phyloP scores from a whole-genome alignment of 2,888 invertebrate genomes.

The Chaitophorus viminalis region DNA sequence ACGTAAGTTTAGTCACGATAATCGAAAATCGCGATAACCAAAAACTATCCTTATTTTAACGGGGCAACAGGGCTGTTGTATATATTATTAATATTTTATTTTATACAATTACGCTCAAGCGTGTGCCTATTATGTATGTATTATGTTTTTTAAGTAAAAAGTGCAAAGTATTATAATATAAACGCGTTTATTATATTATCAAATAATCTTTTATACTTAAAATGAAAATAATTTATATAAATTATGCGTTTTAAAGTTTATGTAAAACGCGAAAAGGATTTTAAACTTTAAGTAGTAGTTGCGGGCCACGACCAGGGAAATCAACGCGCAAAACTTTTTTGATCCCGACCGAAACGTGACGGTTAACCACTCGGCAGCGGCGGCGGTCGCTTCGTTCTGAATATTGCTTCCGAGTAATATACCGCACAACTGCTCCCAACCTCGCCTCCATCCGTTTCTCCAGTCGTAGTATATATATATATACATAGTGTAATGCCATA shows the following conservation, averaged over 20 bases:
- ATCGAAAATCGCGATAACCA: too few species aligned
- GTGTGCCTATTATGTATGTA: neutral
- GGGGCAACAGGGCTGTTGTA: neutral
- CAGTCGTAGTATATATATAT: neutral
- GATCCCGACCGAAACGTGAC: conserved; percentile 43
- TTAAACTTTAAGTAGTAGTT: conserved; percentile 35
- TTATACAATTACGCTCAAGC: too few species aligned
- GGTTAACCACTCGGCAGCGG: conserved; percentile 18
- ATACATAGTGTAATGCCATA: neutral
- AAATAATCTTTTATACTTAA: conserved; percentile 38
- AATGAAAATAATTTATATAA: conserved; percentile 43
- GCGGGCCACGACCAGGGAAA: conserved; percentile 7
- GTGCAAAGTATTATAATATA: conserved; percentile 7
- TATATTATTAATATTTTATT: neutral
- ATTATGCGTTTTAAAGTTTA: conserved; percentile 43
- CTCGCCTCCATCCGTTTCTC: neutral
- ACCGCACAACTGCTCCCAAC: conserved; percentile 7
- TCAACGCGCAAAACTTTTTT: conserved; percentile 35
- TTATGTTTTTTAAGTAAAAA: neutral
- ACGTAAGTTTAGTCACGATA: too few species aligned
- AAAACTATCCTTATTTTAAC: neutral
- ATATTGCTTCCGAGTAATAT: neutral
- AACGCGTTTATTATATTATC: conserved; percentile 28
- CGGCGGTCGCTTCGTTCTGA: neutral
- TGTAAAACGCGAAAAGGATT: conserved; percentile 39